Conservation (phyloP, 53 echinoderm and acorn worm genomes). For the Zoroaster sp. region DNA sequence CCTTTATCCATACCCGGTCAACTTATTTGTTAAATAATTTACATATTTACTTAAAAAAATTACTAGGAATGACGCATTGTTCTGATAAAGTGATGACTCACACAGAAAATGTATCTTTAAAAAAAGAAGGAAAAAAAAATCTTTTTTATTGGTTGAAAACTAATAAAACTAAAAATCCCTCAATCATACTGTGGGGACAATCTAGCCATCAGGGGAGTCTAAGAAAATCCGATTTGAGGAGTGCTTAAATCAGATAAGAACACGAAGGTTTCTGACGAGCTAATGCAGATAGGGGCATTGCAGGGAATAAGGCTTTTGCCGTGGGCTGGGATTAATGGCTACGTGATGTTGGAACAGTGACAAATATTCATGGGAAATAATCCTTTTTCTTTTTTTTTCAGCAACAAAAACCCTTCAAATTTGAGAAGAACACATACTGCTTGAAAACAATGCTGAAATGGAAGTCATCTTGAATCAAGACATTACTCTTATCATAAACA, state of each 20-base stretch:
- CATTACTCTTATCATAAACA: too few species aligned
- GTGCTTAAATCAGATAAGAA: slow-evolving; percentile 4
- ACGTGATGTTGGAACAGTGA: not conserved
- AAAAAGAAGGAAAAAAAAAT: not conserved
- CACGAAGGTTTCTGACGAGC: not conserved
- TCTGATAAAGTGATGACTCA: not conserved
- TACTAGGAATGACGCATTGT: too few species aligned
- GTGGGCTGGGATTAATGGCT: not conserved
- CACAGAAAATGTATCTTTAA: not conserved
- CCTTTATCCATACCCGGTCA: too few species aligned
- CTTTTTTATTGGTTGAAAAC: not conserved
- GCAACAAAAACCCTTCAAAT: not conserved
- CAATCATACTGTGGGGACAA: not conserved
- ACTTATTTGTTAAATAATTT: too few species aligned
- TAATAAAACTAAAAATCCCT: not conserved
- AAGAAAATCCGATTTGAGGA: not conserved
- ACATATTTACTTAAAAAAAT: too few species aligned
- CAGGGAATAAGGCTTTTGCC: not conserved
- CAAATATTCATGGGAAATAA: not conserved
- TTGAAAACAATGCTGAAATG: too few species aligned
- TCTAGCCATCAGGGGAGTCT: not conserved
- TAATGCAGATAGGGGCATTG: not conserved
- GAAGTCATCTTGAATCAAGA: too few species aligned
- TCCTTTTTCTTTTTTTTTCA: not conserved
- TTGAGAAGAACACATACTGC: too few species aligned